These are phyloP conservation scores for Dryobota labecula DNA, from an alignment of 2,888 invertebrate species.

Conservation along the genomic window DNA sequence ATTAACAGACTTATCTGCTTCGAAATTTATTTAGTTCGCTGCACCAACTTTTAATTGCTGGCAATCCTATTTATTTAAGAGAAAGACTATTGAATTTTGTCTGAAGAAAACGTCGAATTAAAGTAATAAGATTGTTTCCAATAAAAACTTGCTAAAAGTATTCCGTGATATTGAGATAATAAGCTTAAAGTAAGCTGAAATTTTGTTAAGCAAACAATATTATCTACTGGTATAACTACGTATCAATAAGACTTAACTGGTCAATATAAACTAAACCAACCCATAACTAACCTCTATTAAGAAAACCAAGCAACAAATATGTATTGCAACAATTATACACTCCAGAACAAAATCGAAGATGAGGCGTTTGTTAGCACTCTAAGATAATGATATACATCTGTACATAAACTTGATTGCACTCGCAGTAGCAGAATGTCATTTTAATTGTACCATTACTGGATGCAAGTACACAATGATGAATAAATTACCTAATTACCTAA, in stretches of 20 bases:
- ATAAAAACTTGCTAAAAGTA: background rate
- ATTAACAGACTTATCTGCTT: constrained; percentile 24
- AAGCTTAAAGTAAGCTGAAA: background rate
- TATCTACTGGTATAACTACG: background rate
- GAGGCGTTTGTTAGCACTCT: constrained; percentile 10
- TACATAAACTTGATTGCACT: constrained; percentile 35
- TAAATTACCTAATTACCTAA: constrained; percentile 65
- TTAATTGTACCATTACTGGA: constrained; percentile 68
- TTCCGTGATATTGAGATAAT: too few relatives aligned
- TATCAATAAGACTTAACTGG: background rate
- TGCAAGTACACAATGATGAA: constrained; percentile 57
- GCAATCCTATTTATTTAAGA: constrained; percentile 43
- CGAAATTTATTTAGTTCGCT: constrained; percentile 42
- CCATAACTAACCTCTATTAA: background rate
- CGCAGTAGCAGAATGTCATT: constrained; percentile 64
- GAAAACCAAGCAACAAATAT: background rate
- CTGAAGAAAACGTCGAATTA: background rate
- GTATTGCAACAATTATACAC: background rate
- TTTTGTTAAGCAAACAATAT: background rate
- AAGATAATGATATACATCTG: constrained; percentile 42
- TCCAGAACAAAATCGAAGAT: constrained; percentile 25
- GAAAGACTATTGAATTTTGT: constrained; percentile 18
- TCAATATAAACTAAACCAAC: background rate
- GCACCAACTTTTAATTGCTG: constrained; percentile 48
- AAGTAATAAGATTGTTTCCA: background rate